Conservation (phyloP, 2,797 vertebrate species). For the Gallinago stenura region DNA sequence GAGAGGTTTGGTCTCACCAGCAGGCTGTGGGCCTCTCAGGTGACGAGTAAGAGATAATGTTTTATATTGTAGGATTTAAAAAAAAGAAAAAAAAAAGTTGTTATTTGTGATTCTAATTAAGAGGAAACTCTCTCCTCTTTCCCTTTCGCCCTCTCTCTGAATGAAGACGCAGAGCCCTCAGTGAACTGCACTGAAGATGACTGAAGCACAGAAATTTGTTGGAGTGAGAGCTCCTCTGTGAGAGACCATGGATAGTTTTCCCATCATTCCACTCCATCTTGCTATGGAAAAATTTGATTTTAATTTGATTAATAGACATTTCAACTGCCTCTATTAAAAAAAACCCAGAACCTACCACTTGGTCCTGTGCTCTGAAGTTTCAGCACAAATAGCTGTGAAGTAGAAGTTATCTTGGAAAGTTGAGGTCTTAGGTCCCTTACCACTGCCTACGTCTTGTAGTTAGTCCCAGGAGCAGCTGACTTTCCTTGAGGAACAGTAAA, state of each 20-base stretch:
- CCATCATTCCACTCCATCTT: neutral
- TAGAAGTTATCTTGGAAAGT: neutral
- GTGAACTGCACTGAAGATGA: neutral
- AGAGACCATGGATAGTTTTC: accelerated
- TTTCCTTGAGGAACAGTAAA: neutral
- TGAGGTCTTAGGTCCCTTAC: neutral
- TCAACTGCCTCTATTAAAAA: neutral
- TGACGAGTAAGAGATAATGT: neutral
- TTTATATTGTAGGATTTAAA: neutral
- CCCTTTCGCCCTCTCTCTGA: neutral
- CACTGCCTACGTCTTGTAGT: neutral
- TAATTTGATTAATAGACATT: neutral
- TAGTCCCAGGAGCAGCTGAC: neutral
- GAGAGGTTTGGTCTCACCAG: neutral
- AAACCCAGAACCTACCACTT: accelerated
- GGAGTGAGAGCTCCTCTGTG: neutral
- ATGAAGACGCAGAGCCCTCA: neutral
- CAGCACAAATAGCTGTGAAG: neutral
- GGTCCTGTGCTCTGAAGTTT: accelerated
- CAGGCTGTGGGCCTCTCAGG: neutral
- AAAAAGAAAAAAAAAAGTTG: neutral
- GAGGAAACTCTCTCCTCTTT: neutral
- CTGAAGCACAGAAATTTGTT: neutral
- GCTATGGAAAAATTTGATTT: neutral
- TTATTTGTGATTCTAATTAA: neutral